phyloP scores from a whole-genome alignment of 1,140 invertebrate genomes.

The Pseudomyrmex cubaensis region DNA sequence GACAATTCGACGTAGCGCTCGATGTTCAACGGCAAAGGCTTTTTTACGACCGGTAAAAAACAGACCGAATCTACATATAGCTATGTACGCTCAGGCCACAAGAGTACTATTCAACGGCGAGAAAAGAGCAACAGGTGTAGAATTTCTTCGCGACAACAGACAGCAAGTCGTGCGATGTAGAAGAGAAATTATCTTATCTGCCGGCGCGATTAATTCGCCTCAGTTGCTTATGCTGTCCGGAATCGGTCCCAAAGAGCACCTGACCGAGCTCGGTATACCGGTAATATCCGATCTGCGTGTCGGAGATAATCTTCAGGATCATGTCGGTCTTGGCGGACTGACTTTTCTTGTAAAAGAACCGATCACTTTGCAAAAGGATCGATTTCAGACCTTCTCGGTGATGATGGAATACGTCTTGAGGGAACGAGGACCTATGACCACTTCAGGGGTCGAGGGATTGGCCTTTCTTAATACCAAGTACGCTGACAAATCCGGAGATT shows the following conservation, averaged over 20 bases:
- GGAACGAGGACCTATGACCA: constrained; percentile 92
- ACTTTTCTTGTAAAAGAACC: constrained; percentile 93
- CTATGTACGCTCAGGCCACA: constrained; percentile 91
- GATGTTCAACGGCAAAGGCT: constrained; percentile 95
- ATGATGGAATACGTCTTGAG: constrained; percentile 93
- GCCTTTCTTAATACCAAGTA: constrained; percentile 95
- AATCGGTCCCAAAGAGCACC: constrained; percentile 92
- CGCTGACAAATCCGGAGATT: constrained; percentile 89
- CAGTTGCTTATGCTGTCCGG: constrained; percentile 96
- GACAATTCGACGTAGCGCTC: constrained; percentile 93
- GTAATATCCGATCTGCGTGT: constrained; percentile 91
- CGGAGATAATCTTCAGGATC: constrained; percentile 94
- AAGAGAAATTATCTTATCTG: constrained; percentile 92
- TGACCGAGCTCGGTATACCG: constrained; percentile 91
- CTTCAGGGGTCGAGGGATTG: constrained; percentile 91
- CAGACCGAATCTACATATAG: constrained; percentile 92
- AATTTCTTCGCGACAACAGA: constrained; percentile 89
- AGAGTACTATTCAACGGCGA: constrained; percentile 89
- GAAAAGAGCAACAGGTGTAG: constrained; percentile 91
- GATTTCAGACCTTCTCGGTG: constrained; percentile 91
- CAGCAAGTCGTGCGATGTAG: constrained; percentile 88
- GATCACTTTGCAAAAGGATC: constrained; percentile 91
- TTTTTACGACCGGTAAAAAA: constrained; percentile 93
- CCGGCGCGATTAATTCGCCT: constrained; percentile 92
- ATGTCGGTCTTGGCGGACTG: constrained; percentile 93